Conservation (phyloP, 1,140 invertebrate species). For the Stratiolaelaps scimitus region DNA sequence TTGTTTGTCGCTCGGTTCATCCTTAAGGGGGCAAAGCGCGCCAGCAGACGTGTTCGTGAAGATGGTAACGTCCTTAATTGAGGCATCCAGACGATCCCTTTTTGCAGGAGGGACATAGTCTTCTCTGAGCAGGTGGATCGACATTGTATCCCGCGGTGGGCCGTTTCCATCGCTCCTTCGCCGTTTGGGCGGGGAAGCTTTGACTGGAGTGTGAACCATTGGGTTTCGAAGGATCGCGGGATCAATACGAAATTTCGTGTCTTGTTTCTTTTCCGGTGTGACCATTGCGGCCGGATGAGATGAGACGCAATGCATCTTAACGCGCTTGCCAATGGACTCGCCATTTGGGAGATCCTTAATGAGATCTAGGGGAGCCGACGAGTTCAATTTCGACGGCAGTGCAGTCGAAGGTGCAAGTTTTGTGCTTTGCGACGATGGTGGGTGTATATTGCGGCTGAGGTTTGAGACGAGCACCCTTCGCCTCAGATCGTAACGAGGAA, state of each 20-base stretch:
- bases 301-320: background rate
- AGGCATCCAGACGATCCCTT: background rate
- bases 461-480: slow-evolving; percentile 13
- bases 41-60: no score
- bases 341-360: slow-evolving; percentile 1
- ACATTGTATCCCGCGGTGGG: background rate
- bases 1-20: no score
- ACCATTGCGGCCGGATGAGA: background rate
- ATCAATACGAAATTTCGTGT: slow-evolving; percentile 10
- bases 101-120: slow-evolving; percentile 7
- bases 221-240: slow-evolving; percentile 4
- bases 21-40: no score
- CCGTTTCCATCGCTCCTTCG: background rate
- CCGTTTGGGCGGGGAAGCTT: slow-evolving; percentile 11
- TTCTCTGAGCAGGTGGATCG: slow-evolving; percentile 3
- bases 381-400: background rate
- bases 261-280: background rate
- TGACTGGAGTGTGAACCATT: background rate
- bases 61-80: background rate
- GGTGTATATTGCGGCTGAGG: background rate
- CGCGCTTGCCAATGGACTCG: background rate
- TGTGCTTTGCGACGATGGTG: background rate
- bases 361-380: background rate
- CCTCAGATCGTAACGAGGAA: slow-evolving; percentile 3
- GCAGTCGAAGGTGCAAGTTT: background rate